A percentile compares a stretch with the other conserved stretches of the same genome.
These are phyloP conservation scores for Pogoniulus pusillus DNA, from an alignment of 2,797 vertebrate species.

Conservation along the genomic window DNA sequence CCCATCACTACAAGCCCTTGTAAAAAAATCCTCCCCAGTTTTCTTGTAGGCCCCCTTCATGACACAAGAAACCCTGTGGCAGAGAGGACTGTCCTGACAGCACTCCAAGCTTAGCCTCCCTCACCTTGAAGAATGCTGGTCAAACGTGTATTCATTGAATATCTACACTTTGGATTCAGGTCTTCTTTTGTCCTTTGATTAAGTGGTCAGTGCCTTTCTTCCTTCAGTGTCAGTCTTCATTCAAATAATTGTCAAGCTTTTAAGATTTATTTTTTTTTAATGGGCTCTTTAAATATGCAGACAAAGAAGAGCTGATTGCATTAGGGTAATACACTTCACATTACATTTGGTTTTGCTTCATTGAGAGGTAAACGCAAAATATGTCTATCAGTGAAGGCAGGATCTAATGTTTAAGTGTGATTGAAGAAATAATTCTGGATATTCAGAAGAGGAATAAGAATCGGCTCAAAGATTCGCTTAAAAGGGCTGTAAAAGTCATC, in stretches of 20 bases:
- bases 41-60: too few relatives aligned
- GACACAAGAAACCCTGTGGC: too few relatives aligned
- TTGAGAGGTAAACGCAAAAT: not conserved
- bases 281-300: not conserved
- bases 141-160: not conserved
- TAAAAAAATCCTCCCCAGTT: too few relatives aligned
- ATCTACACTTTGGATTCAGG: not conserved
- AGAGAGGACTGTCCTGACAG: too few relatives aligned
- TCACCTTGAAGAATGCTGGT: not conserved
- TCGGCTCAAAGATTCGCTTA: not conserved
- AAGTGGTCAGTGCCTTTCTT: not conserved
- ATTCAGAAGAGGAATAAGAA: not conserved
- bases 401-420: not conserved
- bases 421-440: not conserved
- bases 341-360: not conserved
- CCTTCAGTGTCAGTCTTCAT: not conserved
- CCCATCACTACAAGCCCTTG: too few relatives aligned
- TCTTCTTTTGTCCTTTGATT: not conserved
- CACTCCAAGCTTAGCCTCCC: too few relatives aligned
- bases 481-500: not conserved
- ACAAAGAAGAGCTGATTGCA: not conserved
- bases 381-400: not conserved
- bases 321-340: not conserved
- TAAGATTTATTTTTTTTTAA: not conserved
- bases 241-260: not conserved